Percentiles rank a stretch among this genome's conserved stretches.
Conservation (phyloP, 2,888 invertebrate species). For the Bembecia ichneumoniformis region DNA sequence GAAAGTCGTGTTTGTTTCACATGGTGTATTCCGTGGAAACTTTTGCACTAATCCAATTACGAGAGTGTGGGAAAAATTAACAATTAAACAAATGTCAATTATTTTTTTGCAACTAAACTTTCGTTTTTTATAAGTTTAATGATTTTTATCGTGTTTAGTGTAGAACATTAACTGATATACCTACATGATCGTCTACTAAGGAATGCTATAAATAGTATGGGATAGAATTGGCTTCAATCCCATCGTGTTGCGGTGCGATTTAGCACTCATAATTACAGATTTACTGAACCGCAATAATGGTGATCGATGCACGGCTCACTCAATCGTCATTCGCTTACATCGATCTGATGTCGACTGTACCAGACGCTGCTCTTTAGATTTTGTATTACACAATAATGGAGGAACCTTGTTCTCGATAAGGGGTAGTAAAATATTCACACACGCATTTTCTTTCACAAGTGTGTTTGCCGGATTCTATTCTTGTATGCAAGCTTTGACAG, state of each 20-base stretch:
- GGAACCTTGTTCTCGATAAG: constrained; percentile 26
- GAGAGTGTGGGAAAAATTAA: background rate
- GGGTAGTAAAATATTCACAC: constrained; percentile 22
- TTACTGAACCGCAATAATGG: no score
- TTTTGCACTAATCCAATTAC: constrained; percentile 31
- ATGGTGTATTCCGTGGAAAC: constrained; percentile 26
- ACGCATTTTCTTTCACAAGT: background rate
- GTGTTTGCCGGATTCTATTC: background rate
- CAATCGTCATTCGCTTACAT: background rate
- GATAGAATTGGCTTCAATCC: no score
- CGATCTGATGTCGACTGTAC: background rate
- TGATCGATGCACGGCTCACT: no score
- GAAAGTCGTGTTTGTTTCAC: constrained; percentile 42
- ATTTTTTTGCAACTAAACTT: no score
- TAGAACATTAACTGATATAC: no score
- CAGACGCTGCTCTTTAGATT: background rate
- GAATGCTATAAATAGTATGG: no score
- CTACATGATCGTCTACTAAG: no score
- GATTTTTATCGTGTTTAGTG: no score
- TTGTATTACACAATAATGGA: constrained; percentile 16
- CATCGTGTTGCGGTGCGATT: no score
- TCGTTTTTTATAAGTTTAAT: no score
- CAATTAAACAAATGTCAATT: no score
- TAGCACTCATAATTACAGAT: no score
- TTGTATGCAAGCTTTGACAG: background rate